Evolutionary conservation across 2,888 invertebrate genomes (phyloP), one percentile per base, ranked within the genome.

Genomic region (Tetragonisca angustula): DNA sequence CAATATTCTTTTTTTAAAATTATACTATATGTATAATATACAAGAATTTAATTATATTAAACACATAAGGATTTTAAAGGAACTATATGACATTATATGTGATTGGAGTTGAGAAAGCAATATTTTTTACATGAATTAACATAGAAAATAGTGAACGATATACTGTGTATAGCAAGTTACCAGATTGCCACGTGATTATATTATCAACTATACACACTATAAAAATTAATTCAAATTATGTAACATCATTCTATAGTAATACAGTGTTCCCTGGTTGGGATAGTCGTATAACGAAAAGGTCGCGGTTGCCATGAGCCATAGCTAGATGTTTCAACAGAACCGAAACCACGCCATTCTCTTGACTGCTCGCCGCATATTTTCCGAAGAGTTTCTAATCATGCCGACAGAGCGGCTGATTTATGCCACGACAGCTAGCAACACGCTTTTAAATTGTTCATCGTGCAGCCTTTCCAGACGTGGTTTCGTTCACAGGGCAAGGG

Each of bases 381-480:
- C 32, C 76, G 27, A 78, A 72, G 72, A 83, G 75, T 82, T 83
- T 83, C 74, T 77, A 83, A 77, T 76, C 79, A 54, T 76, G 67
- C n/a, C 79, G 76, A 75, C 65, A 43, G 49, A 24, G 17, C 74
- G 36, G 52, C 59, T 83, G 83, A 85, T 85, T 83, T 83, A 83
- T 79, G 64, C 72, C 76, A 43, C 79, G 69, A n/a, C 72, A 27
- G 3, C 15, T 54, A 50, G 50, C 32, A 59, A 54, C 50, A 65
- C 61, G n/a, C 65, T 81, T 84, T 70, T 54, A 56, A 67, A 73
- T 61, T 83, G 24, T 65, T 50, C 59, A 32, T n/a, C 59, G 32
- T 27, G 62, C 78, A 72, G 17, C 50, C 71, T 52, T 76, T 72
- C 15, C 50, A 32, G 67, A 76, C 24, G 67, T 36, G n/a, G 43